Evolutionary conservation across 2,888 invertebrate genomes (phyloP), one percentile per base, ranked within the genome.

Genomic region (Dyspetes luteomarginatus): DNA sequence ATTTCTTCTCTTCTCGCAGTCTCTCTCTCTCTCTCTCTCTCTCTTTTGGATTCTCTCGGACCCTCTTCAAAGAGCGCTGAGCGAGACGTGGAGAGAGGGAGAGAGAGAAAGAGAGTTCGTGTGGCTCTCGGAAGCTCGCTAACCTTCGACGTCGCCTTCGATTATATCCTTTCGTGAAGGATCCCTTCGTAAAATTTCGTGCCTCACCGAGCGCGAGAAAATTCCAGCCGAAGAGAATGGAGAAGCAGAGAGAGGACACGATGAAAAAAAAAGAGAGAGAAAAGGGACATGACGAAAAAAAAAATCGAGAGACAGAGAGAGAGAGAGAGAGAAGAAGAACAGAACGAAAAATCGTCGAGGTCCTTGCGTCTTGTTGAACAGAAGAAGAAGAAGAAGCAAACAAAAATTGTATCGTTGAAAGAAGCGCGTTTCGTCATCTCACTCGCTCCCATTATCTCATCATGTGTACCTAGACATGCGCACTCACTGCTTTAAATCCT

Each of bases 91-190:
- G 22, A 52, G 50, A 52, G 4, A 12, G 45, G n/a, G 45, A 43
- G 43, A 43, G 12, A 30, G 43, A 58, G 41, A 58, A 36, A 58
- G 45, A 60, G 48, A 48, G 45, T 41, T 36, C 56, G 55, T 64
- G 28, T 62, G 43, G 65, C 55, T 45, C 72, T 55, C 67, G 19
- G 55, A 68, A 62, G 72, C 72, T 78, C 68, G 72, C 67, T 69
- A 76, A 69, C 48, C 68, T 75, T 58, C 62, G 69, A 78, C 77
- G 80, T 81, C 80, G 74, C 62, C 52, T 78, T 52, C 80, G 80
- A 81, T 83, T 78, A 82, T 73, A 73, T 81, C 60, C 56, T 75
- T 65, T 67, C 55, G 58, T 72, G 60, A 72, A 65, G 65, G 45
- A 62, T 71, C 24, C 45, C 50, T 48, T 65, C 45, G 58, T 65